These are phyloP conservation scores for Anoplius nigerrimus DNA, from an alignment of 2,888 invertebrate species.

Conservation along the genomic window DNA sequence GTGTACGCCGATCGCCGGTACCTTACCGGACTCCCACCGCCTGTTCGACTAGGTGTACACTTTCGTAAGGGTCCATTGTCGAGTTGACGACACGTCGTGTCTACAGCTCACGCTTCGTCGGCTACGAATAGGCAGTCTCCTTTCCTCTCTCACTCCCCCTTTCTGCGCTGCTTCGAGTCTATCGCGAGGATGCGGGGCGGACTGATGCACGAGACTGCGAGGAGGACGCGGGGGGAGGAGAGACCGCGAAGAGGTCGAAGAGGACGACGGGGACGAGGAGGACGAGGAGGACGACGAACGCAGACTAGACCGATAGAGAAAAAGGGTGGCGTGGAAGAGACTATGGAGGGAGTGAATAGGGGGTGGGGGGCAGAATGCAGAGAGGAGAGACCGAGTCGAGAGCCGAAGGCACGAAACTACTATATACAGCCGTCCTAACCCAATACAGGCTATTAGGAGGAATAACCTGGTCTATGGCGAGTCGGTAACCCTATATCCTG, in stretches of 20 bases:
- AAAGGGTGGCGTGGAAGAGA: conserved; percentile 15
- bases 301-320: conserved; percentile 13
- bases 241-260: conserved; percentile 29
- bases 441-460: conserved; percentile 69
- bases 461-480: conserved; percentile 65
- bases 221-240: conserved; percentile 20
- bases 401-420: conserved; percentile 49
- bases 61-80: conserved; percentile 50
- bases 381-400: conserved; percentile 18
- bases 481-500: conserved; percentile 68
- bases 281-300: conserved; percentile 24
- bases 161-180: conserved; percentile 13
- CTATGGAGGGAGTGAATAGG: conserved; percentile 5
- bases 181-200: conserved; percentile 14
- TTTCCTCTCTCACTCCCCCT: conserved; percentile 24
- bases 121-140: conserved; percentile 46
- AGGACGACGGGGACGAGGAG: conserved; percentile 1
- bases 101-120: conserved; percentile 59
- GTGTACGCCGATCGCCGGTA: conserved; percentile 35
- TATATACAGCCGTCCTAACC: conserved; percentile 54
- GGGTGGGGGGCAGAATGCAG: conserved; percentile 12
- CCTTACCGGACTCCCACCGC: conserved; percentile 20
- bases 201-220: conserved; percentile 35
- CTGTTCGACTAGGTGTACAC: conserved; percentile 44
- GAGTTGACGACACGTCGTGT: conserved; percentile 56